Evolutionary conservation across 2,113 vertebrate species (phyloP), one percentile per base, ranked within the genome.

Genomic region (Toxotes jaculatrix): DNA sequence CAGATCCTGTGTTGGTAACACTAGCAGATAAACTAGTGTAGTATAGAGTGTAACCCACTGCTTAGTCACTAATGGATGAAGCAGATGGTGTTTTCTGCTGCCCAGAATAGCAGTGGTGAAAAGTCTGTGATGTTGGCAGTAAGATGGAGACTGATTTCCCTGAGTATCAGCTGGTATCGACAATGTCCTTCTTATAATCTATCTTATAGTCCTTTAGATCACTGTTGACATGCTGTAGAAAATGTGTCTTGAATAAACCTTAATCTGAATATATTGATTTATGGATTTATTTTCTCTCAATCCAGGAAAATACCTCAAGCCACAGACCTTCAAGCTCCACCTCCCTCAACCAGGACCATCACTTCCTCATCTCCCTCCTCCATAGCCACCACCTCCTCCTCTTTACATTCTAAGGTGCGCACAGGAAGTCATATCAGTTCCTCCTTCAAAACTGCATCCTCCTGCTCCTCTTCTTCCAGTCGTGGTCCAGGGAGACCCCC

Each of bases 261-360:
- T 40, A 40, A 38, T 8, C 38, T 40, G 38, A 40, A 43, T 32
- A 11, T 60, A 16, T 36, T 49, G 8, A 79, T 51, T 45, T 7
- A 7, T 64, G 19, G 1, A 47, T 68, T 66, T 63, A 0, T 79
- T 66, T 62, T 53, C 7, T 74, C 21, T 43, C 6, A 57, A 51
- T 82, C 1, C 93, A 98, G 97, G 93, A 98, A 96, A 95, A 97
- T 98, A 92, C 97, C 97, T 94, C 96, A 97, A 42, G 96, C 95
- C 0, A 90, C 95, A 51, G 96, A 96, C 84, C 92, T 91, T 85
- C 95, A 86, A 14, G 84, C 88, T 79, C 79, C 90, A 23, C 74
- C 88, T 62, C 70, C 91, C 34, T 83, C 90, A 21, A 67, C 88
- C 65, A 93, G 90, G 81, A 79, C 86, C 68, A 74, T 83, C 57